Evolutionary conservation across 1,140 invertebrate species (phyloP).

Genomic region (Cephus cinctus): DNA sequence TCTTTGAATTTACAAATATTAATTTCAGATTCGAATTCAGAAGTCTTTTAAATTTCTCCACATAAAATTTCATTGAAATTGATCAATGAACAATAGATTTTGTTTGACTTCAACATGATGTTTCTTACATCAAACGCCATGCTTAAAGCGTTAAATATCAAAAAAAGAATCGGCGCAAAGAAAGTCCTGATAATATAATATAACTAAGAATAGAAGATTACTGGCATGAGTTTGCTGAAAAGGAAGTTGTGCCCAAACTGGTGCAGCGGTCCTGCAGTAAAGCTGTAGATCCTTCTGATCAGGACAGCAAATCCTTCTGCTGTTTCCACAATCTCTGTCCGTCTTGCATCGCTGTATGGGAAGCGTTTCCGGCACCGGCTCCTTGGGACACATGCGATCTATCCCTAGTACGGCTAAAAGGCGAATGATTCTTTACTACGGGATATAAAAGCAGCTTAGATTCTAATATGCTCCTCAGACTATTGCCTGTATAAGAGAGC

Average conservation of each 20-base stretch:
- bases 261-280: conserved; percentile 67
- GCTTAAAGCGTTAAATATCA: too few relatives aligned
- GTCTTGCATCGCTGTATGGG: conserved; percentile 64
- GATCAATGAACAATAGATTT: too few relatives aligned
- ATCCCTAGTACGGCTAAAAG: conserved; percentile 63
- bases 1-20: too few relatives aligned
- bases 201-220: conserved; percentile 30
- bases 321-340: conserved; percentile 63
- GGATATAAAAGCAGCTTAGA: neutral
- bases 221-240: conserved; percentile 52
- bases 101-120: too few relatives aligned
- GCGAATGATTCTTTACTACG: neutral
- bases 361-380: conserved; percentile 65
- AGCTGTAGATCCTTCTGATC: conserved; percentile 54
- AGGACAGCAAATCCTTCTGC: conserved; percentile 70
- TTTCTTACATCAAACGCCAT: too few relatives aligned
- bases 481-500: too few relatives aligned
- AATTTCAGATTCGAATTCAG: too few relatives aligned
- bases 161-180: too few relatives aligned
- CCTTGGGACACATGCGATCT: conserved; percentile 64
- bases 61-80: too few relatives aligned
- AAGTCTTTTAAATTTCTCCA: too few relatives aligned
- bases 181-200: neutral
- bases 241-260: conserved; percentile 60
- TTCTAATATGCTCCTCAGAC: too few relatives aligned